Percentiles rank a stretch among this genome's conserved stretches.
Conservation (phyloP, 2,797 vertebrate genomes). For the Spinibarbus caldwelli region DNA sequence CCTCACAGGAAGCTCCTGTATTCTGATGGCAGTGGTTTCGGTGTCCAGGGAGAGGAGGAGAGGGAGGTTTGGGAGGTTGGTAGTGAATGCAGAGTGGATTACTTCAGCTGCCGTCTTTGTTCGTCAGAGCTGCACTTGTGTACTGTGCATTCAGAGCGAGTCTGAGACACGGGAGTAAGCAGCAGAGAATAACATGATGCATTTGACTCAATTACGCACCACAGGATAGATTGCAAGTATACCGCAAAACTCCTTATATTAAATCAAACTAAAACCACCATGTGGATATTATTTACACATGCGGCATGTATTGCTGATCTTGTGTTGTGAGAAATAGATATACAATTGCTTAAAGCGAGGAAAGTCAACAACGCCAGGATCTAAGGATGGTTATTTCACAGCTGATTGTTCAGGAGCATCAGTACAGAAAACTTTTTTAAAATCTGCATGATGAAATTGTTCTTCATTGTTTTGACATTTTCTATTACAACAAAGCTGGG, state of each 20-base stretch:
- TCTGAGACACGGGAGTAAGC: conserved; percentile 9
- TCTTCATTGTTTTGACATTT: background rate
- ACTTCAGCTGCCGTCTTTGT: conserved; percentile 72
- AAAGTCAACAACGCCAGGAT: background rate
- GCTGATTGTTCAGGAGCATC: background rate
- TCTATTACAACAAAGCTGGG: background rate
- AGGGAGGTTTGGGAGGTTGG: conserved; percentile 60
- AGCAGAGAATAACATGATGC: conserved; percentile 12
- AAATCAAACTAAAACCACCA: conserved; percentile 19
- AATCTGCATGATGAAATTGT: background rate
- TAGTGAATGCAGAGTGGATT: conserved; percentile 71
- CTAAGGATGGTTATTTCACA: background rate
- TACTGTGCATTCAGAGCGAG: conserved; percentile 47
- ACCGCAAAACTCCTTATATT: conserved; percentile 13
- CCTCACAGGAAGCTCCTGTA: conserved; percentile 69
- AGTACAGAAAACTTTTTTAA: background rate
- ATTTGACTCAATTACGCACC: conserved; percentile 20
- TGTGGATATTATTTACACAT: conserved; percentile 30
- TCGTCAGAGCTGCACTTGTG: conserved; percentile 67
- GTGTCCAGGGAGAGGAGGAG: conserved; percentile 60
- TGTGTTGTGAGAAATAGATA: background rate
- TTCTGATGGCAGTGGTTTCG: conserved; percentile 68
- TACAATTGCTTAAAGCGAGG: background rate
- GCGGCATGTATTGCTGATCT: background rate
- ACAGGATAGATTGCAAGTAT: conserved; percentile 1